A percentile compares a stretch with the other conserved stretches of the same genome.
Conservation (phyloP, 2,888 invertebrate genomes). For the Sussaba pulchella region DNA sequence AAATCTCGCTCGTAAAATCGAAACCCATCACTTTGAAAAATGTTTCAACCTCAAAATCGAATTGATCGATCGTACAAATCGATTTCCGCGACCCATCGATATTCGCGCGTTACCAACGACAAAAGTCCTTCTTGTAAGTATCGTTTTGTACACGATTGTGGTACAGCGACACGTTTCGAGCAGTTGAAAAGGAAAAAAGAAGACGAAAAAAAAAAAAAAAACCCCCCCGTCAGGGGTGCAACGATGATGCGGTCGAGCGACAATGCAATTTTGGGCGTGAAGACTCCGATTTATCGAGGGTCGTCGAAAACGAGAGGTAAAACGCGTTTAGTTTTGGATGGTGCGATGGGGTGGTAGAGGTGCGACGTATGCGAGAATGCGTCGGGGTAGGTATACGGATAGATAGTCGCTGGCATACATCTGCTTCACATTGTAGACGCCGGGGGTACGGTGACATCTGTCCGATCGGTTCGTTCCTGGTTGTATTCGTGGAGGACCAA, state of each 20-base stretch:
- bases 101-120: neutral
- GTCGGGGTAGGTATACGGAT: conserved; percentile 51
- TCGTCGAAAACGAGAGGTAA: conserved; percentile 65
- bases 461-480: conserved; percentile 69
- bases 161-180: neutral
- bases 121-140: conserved; percentile 13
- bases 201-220: conserved; percentile 48
- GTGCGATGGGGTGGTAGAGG: conserved; percentile 29
- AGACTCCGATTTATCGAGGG: conserved; percentile 81
- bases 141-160: conserved; percentile 54
- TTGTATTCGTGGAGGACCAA: conserved; percentile 47
- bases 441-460: conserved; percentile 78
- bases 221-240: conserved; percentile 66
- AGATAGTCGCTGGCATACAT: conserved; percentile 74
- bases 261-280: conserved; percentile 81
- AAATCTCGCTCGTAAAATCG: too few species aligned
- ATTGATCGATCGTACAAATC: neutral
- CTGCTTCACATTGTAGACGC: conserved; percentile 75
- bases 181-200: conserved; percentile 4
- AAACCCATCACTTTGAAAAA: neutral
- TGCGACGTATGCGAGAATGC: conserved; percentile 17
- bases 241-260: conserved; percentile 67
- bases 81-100: neutral
- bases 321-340: conserved; percentile 35
- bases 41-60: neutral